Evolutionary conservation across 2,888 invertebrate species (phyloP).

Genomic region (Cheilosia vernalis): DNA sequence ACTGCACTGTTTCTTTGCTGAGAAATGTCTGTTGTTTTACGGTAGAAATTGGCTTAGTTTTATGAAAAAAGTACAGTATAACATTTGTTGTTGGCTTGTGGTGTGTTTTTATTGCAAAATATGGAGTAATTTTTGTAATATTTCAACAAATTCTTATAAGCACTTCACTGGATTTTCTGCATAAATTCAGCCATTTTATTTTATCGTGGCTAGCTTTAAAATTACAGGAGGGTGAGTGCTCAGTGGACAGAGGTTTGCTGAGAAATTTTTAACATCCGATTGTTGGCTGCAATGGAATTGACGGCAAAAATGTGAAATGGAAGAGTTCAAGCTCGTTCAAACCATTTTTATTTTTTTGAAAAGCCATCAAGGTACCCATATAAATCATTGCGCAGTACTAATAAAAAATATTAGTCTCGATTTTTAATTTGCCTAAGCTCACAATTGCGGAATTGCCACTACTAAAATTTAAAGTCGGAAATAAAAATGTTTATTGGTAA

Average conservation of each 20-base stretch:
- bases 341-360: too few species aligned
- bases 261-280: slow-evolving; percentile 27
- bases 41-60: slow-evolving; percentile 49
- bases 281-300: slow-evolving; percentile 66
- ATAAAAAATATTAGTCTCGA: too few species aligned
- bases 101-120: slow-evolving; percentile 63
- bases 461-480: too few species aligned
- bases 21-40: slow-evolving; percentile 43
- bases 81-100: slow-evolving; percentile 56
- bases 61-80: slow-evolving; percentile 58
- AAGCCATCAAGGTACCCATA: too few species aligned
- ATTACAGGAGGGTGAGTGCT: slow-evolving; percentile 63
- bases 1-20: slow-evolving; percentile 66
- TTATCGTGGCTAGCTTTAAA: slow-evolving; percentile 76
- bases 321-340: not conserved
- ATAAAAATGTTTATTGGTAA: too few species aligned
- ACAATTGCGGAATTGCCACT: too few species aligned
- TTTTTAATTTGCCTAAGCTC: too few species aligned
- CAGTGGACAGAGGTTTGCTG: slow-evolving; percentile 14
- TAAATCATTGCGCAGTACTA: too few species aligned
- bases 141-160: slow-evolving; percentile 68
- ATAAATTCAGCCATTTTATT: slow-evolving; percentile 78
- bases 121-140: slow-evolving; percentile 65
- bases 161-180: slow-evolving; percentile 76
- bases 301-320: not conserved